These are phyloP conservation scores for Progne subis DNA, from an alignment of 2,113 vertebrate species.

Conservation along the genomic window DNA sequence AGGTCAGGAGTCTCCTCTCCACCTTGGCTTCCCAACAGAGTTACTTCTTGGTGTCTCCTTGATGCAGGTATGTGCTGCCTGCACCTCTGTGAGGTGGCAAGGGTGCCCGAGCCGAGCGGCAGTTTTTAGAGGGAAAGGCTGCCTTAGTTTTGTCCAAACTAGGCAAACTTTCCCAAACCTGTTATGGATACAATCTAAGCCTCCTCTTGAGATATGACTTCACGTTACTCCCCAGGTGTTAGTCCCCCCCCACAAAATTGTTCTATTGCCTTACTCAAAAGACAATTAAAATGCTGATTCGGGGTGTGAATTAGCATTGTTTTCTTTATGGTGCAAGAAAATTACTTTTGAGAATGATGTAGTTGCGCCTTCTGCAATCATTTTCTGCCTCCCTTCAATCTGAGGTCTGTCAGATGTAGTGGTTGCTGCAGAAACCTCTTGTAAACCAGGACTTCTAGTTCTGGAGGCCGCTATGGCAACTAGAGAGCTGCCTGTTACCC, in stretches of 20 bases:
- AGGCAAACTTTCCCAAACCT: no score
- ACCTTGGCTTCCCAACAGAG: fast-evolving
- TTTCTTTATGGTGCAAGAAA: background rate
- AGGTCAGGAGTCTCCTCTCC: fast-evolving
- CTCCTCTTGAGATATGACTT: no score
- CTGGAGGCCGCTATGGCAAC: background rate
- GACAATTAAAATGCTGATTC: fast-evolving
- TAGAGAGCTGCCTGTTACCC: background rate
- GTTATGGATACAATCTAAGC: fast-evolving
- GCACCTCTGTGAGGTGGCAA: background rate
- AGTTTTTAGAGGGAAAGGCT: fast-evolving
- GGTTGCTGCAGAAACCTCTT: background rate
- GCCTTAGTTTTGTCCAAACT: fast-evolving
- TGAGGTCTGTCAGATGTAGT: background rate
- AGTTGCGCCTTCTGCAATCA: fast-evolving
- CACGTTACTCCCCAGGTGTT: fast-evolving
- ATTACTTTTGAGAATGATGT: background rate
- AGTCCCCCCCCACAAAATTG: background rate
- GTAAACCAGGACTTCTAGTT: background rate
- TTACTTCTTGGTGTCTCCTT: fast-evolving
- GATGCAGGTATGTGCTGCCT: no score
- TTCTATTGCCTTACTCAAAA: fast-evolving
- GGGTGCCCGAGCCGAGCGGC: fast-evolving
- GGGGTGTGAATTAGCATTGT: background rate
- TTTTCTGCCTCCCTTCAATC: background rate